A percentile compares a stretch with the other conserved stretches of the same genome.
Evolutionary conservation across 2,888 invertebrate species (phyloP).

Genomic region (Tinea semifulvella): DNA sequence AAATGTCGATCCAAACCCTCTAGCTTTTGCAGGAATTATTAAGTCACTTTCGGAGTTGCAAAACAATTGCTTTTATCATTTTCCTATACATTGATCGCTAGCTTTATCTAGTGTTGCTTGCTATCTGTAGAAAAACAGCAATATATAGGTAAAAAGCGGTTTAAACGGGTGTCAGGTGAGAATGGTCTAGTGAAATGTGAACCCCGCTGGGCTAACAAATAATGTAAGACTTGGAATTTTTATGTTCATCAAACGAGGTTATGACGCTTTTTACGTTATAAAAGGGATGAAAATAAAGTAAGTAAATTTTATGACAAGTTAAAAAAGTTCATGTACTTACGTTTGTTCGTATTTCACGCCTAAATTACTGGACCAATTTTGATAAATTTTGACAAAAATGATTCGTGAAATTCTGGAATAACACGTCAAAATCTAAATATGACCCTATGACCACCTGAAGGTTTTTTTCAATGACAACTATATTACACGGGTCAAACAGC

Average conservation of each 20-base stretch:
- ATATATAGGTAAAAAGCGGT: not conserved
- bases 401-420: too few relatives aligned
- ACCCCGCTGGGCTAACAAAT: conserved; percentile 12
- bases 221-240: conserved; percentile 8
- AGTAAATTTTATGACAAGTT: not conserved
- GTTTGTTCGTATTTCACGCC: too few relatives aligned
- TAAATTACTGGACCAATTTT: too few relatives aligned
- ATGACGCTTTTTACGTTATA: conserved; percentile 1
- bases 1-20: conserved; percentile 23
- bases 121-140: not conserved
- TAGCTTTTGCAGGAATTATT: conserved; percentile 8
- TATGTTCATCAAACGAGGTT: conserved; percentile 10
- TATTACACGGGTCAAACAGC: too few relatives aligned
- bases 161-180: not conserved
- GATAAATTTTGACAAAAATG: too few relatives aligned
- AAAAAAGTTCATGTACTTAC: too few relatives aligned
- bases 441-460: too few relatives aligned
- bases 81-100: not conserved
- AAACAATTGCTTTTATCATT: conserved; percentile 1
- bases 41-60: conserved; percentile 7
- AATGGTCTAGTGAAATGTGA: not conserved
- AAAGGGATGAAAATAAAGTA: not conserved
- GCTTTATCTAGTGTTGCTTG: not conserved
- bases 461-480: too few relatives aligned
- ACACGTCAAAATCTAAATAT: too few relatives aligned